A percentile compares a stretch with the other conserved stretches of the same genome.
phyloP scores from a whole-genome alignment of 2,888 invertebrate genomes.

The Carcina quercana region DNA sequence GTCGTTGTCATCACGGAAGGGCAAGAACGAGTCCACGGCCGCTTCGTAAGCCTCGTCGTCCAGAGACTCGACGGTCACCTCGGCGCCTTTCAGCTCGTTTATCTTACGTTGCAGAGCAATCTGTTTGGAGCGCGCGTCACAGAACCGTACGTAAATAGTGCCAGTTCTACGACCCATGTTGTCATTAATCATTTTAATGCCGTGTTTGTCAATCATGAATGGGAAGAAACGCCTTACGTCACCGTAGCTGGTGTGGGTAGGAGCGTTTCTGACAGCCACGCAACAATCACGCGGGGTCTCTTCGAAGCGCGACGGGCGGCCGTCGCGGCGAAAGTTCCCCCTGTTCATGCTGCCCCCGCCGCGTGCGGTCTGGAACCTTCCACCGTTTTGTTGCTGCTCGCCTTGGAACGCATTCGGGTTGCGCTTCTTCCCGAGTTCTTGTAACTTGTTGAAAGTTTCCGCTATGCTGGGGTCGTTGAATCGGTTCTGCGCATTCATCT shows the following conservation, averaged over 20 bases:
- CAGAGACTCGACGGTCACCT: slow-evolving; percentile 79
- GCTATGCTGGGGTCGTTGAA: slow-evolving; percentile 44
- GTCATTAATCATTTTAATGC: slow-evolving; percentile 90
- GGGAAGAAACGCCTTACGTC: slow-evolving; percentile 89
- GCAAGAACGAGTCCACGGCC: slow-evolving; percentile 81
- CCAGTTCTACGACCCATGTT: slow-evolving; percentile 86
- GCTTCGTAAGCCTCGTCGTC: slow-evolving; percentile 83
- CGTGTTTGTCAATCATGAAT: slow-evolving; percentile 87
- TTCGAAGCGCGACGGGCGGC: slow-evolving; percentile 43
- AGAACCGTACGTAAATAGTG: slow-evolving; percentile 86
- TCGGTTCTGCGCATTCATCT: slow-evolving; percentile 19
- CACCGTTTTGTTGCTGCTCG: slow-evolving; percentile 36
- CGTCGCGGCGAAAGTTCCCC: slow-evolving; percentile 36
- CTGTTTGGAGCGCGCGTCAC: slow-evolving; percentile 79
- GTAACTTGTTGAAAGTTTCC: slow-evolving; percentile 51
- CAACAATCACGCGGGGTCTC: slow-evolving; percentile 60
- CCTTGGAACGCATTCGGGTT: slow-evolving; percentile 75
- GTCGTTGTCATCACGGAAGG: slow-evolving; percentile 63
- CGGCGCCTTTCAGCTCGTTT: slow-evolving; percentile 77
- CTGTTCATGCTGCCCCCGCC: slow-evolving; percentile 23
- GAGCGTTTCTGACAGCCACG: slow-evolving; percentile 83
- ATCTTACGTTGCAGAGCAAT: slow-evolving; percentile 81
- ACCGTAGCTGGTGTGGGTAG: slow-evolving; percentile 83
- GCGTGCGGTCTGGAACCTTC: slow-evolving; percentile 7
- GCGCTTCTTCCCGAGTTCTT: slow-evolving; percentile 71